Evolutionary conservation across 2,797 vertebrate species (phyloP).

Genomic region (Lepilemur septentrionalis): DNA sequence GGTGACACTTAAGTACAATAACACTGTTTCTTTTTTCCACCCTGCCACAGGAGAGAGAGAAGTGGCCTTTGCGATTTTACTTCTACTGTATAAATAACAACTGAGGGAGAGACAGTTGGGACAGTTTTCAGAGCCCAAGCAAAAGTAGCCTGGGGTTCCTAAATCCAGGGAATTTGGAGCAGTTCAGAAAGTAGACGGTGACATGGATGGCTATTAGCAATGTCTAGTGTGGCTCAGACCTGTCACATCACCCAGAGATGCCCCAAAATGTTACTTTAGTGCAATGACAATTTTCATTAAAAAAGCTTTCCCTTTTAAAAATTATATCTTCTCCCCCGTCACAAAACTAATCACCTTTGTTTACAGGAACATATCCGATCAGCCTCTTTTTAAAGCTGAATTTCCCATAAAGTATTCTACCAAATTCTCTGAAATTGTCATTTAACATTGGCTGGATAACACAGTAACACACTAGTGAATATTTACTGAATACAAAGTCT

Average conservation of each 20-base stretch:
- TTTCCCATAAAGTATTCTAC: neutral
- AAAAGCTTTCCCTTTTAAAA: neutral
- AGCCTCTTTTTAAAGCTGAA: neutral
- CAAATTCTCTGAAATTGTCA: neutral
- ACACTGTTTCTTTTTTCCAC: neutral
- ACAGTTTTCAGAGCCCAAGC: constrained; percentile 28
- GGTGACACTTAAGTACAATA: constrained; percentile 41
- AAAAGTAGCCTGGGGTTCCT: neutral
- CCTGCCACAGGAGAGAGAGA: constrained; percentile 38
- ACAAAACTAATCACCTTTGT: neutral
- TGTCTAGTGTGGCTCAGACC: neutral
- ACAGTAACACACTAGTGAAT: neutral
- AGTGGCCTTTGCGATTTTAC: constrained; percentile 29
- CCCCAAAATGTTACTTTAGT: neutral
- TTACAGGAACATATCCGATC: neutral
- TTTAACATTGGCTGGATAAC: neutral
- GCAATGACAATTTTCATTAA: neutral
- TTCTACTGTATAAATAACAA: neutral
- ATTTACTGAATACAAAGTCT: neutral
- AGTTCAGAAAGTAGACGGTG: neutral
- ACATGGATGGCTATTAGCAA: neutral
- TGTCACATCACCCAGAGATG: neutral
- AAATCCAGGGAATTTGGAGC: neutral
- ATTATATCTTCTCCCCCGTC: neutral
- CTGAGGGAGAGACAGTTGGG: too few relatives aligned